Evolutionary conservation across 2,888 invertebrate genomes (phyloP).

Genomic region (Melieria crassipennis): DNA sequence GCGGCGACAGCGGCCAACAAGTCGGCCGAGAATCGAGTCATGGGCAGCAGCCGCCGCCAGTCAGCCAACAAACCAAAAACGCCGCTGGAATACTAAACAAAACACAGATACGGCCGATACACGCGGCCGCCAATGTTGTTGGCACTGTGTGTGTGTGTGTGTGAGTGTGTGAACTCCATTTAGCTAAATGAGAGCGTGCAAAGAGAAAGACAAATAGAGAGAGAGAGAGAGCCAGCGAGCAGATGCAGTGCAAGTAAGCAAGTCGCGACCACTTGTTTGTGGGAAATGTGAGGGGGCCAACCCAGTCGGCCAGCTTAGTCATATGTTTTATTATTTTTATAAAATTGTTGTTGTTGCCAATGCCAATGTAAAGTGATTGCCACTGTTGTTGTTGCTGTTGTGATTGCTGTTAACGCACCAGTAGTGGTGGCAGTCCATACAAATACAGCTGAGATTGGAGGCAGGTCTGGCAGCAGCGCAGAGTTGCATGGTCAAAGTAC

Average conservation of each 20-base stretch:
- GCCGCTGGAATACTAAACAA: conserved; percentile 19
- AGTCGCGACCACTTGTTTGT: conserved; percentile 22
- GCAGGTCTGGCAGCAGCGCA: too few relatives aligned
- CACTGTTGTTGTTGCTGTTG: background rate
- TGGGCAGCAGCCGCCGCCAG: conserved; percentile 17
- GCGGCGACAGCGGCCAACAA: background rate
- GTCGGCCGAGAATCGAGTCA: conserved; percentile 28
- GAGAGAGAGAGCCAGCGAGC: conserved; percentile 7
- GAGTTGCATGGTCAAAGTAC: too few relatives aligned
- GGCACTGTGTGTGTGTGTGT: too few relatives aligned
- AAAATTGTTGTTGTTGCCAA: background rate
- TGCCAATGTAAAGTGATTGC: background rate
- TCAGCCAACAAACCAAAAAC: background rate
- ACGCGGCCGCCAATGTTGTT: too few relatives aligned
- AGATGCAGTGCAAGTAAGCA: background rate
- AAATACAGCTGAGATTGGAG: too few relatives aligned
- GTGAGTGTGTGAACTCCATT: background rate
- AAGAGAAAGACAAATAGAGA: conserved; percentile 1
- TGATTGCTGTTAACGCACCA: background rate
- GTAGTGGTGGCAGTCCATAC: too few relatives aligned
- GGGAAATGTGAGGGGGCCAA: too few relatives aligned
- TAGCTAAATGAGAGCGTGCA: background rate
- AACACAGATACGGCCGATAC: background rate
- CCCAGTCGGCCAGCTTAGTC: conserved; percentile 9
- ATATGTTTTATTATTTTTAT: conserved; percentile 11